A percentile compares a stretch with the other conserved stretches of the same genome.
Conservation (phyloP, 92 coral and sea anemone genomes). For the Nematostella vectensis region DNA sequence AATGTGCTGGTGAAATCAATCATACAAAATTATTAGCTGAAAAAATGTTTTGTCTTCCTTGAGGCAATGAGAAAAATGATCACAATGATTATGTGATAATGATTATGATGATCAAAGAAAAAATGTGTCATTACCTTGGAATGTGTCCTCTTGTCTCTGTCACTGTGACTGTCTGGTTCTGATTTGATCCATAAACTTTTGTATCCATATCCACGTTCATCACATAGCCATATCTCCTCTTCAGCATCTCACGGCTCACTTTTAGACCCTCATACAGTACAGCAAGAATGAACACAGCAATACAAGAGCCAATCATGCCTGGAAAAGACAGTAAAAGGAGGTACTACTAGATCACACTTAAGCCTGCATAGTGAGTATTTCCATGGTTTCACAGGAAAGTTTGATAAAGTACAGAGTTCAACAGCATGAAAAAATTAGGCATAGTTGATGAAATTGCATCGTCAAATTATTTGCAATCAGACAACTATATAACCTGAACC, state of each 20-base stretch:
- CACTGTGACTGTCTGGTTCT: conserved; percentile 51
- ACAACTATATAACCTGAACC: too few relatives aligned
- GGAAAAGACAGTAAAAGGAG: not conserved
- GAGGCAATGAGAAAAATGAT: too few relatives aligned
- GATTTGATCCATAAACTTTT: conserved; percentile 36
- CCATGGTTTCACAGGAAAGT: not conserved
- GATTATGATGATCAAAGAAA: too few relatives aligned
- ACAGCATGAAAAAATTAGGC: too few relatives aligned
- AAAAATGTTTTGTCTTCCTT: too few relatives aligned
- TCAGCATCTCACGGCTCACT: conserved; percentile 71
- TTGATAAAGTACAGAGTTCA: not conserved
- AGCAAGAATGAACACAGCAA: conserved; percentile 79
- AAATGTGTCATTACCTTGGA: conserved; percentile 77
- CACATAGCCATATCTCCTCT: conserved; percentile 63
- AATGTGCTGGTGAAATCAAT: too few relatives aligned
- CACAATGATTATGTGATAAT: too few relatives aligned
- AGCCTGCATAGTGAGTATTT: not conserved
- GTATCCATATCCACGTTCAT: conserved; percentile 57
- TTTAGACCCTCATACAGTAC: conserved; percentile 92
- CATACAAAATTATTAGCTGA: too few relatives aligned
- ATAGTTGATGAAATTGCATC: too few relatives aligned
- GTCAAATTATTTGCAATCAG: too few relatives aligned
- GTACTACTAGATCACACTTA: not conserved
- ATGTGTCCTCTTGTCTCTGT: conserved; percentile 50
- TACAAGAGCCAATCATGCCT: conserved; percentile 84